Base-by-base conservation (phyloP, 2,797 vertebrate genomes). In the Sebastes glaucus region DNA sequence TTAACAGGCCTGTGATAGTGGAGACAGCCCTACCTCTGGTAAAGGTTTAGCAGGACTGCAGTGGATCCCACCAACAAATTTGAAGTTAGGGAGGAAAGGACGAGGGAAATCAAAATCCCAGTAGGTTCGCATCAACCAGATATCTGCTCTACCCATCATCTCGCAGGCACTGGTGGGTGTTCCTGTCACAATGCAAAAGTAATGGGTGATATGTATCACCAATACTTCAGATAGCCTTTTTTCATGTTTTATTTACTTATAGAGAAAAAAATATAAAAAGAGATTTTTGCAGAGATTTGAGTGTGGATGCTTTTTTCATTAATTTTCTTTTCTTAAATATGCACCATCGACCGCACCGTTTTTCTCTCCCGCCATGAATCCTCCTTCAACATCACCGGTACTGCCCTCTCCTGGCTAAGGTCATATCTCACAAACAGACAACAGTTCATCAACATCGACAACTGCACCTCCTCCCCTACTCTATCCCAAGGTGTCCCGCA, bases 71-170 rank as follows among this genome's bases (percentile, higher is more conserved):
- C 98, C 98, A 22, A 99, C 95, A 71, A 95, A 98, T 80, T 97
- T 96, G 73, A 98, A 99, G 90, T 98, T 99, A 3, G 97, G 97
- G 57, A 97, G 95, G 33, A 96, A 92, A 62, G 98, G 97, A 11
- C 95, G 95, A 60, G 97, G 97, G 89, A 96, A 99, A 80, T 98
- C 97, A 84, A 98, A 96, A 88, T 99, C 97, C 98, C 98, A 99
- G 74, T 97, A 99, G 7, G 97, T 97, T 76, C 97, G 87, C 2
- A 98, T 97, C 77, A 99, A 85, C 97, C 97, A 99, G 61, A 99
- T 95, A 72, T 99, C 98, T 61, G 96, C 97, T 88, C 93, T 97
- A 1, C 97, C 93, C 94, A 98, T 95, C 0, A 88, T 84, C 89
- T 98, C 96, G 74, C 97, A 98, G 57, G 81, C 82, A 23, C 68